Evolutionary conservation across 2,888 invertebrate genomes (phyloP), one percentile per base, ranked within the genome.

Genomic region (Drosophila subsilvestris): DNA sequence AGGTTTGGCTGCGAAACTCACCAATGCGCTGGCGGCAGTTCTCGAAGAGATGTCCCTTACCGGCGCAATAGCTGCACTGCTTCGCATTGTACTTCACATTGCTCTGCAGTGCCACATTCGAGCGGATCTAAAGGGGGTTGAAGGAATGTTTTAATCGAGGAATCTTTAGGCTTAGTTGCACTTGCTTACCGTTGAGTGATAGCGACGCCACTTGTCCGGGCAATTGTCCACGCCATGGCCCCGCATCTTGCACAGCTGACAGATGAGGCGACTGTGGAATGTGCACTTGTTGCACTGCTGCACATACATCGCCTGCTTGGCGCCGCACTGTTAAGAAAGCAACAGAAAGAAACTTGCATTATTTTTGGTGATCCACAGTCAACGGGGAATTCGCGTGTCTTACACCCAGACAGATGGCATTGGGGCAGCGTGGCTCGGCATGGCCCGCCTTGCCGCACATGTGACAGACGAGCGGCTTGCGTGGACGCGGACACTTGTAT

Each of bases 171-270:
- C n/a, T 14, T 25, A n/a, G 25, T n/a, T 14, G 14, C 10, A n/a
- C 5, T n/a, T 27, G 90, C 90, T 93, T 93, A 95, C 96, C 73
- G 96, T 96, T 75, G 94, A 93, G 90, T 96, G 95, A 91, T 95
- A 96, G 63, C 95, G 93, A 55, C 96, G 93, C 96, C 96, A 96
- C 47, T 94, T 91, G 91, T 96, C 96, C 0, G 96, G 96, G 80
- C 96, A 96, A 87, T 93, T 92, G 22, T 93, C 91, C 51, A 93
- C 83, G 10, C 93, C 92, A 88, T 96, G 96, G 0, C 96, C 96
- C 27, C 85, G 80, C 79, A 94, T 93, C 57, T 93, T 93, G 89
- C 96, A 96, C 85, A 94, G 93, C 9, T 90, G 91, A 86, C 96
- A 96, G 7, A 89, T 88, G 2, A 89, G 66, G 9, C 88, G 86